Base-by-base conservation (phyloP, 2,113 vertebrate genomes). In the Pomatostomus ruficeps region DNA sequence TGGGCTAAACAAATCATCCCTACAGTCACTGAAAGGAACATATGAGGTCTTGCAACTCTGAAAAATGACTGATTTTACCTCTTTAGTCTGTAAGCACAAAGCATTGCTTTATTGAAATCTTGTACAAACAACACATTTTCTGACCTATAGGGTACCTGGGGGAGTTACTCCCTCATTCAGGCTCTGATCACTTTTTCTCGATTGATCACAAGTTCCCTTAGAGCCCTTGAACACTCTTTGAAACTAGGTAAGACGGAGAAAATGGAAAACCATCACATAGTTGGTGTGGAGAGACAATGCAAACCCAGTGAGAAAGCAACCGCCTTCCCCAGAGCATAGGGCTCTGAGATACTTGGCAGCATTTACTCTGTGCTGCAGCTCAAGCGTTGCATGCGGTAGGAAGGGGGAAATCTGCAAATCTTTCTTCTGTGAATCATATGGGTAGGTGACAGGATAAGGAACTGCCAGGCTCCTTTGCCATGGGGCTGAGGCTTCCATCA, bases 241-340 rank as follows among this genome's bases (percentile, higher is more conserved):
- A 66, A 85, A 52, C 17, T 42, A 59, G 38, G 6, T 12, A 33
- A 67, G 72, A 36, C 10, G 42, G 33, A 68, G 7, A 52, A 76
- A 84, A 51, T 1, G 28, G 52, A 48, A 59, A 87, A 57, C 17
- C 1, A 0, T 31, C 13, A 7, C 0, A 0, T 13, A 12, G 22
- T 29, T 1, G 0, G 7, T 3, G 45, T n/a, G 4, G 31, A 71
- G 33, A 65, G 18, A 38, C 12, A n/a, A 13, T 2, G 2, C 40
- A 71, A 71, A 48, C 12, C 28, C 12, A 4, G 5, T 9, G 31
- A 42, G 23, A 59, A 42, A 54, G 29, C 11, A 25, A 7, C 14
- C 0, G 0, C 12, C 52, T 51, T 61, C 12, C 3, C 46, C 20
- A 29, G 58, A 42, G n/a, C 18, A 6, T 18, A 20, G 49, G 24